Conservation (phyloP, 1,140 invertebrate species). For the Tetranychus urticae region DNA sequence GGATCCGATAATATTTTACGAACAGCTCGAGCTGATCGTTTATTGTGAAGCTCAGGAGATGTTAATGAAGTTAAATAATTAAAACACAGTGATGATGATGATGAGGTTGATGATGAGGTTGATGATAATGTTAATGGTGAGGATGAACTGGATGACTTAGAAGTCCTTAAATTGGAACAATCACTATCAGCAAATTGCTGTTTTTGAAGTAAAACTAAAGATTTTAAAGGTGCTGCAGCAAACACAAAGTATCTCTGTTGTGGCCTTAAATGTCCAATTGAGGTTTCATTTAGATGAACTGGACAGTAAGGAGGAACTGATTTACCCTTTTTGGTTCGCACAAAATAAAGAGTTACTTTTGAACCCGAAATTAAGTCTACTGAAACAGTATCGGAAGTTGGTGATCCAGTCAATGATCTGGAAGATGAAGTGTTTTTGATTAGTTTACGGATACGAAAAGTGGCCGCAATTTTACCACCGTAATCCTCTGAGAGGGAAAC, state of each 20-base stretch:
- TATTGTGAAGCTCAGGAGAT: slow-evolving; percentile 4
- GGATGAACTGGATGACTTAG: not conserved
- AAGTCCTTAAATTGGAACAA: not conserved
- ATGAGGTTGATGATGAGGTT: not conserved
- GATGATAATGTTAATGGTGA: not conserved
- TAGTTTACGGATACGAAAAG: slow-evolving; percentile 7
- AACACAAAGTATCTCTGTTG: slow-evolving; percentile 10
- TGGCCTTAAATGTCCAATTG: not conserved
- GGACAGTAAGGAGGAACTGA: slow-evolving; percentile 4
- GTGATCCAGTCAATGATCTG: not conserved
- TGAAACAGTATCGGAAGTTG: not conserved
- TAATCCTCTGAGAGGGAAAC: slow-evolving; percentile 9
- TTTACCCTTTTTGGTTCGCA: not conserved
- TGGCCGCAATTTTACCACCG: slow-evolving; percentile 9
- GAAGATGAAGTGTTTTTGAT: slow-evolving; percentile 1
- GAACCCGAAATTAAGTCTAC: not conserved
- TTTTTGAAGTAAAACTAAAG: not conserved
- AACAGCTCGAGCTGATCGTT: slow-evolving; percentile 4
- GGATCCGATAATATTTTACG: slow-evolving; percentile 4
- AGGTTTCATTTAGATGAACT: not conserved
- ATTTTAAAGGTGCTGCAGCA: slow-evolving; percentile 5
- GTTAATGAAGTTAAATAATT: slow-evolving; percentile 3
- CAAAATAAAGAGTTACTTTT: slow-evolving; percentile 8
- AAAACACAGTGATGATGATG: not conserved
- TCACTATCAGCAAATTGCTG: not conserved